Percentiles rank a stretch among this genome's conserved stretches.
These are phyloP conservation scores for Monopis laevigella DNA, from an alignment of 2,888 invertebrate genomes.

Conservation along the genomic window DNA sequence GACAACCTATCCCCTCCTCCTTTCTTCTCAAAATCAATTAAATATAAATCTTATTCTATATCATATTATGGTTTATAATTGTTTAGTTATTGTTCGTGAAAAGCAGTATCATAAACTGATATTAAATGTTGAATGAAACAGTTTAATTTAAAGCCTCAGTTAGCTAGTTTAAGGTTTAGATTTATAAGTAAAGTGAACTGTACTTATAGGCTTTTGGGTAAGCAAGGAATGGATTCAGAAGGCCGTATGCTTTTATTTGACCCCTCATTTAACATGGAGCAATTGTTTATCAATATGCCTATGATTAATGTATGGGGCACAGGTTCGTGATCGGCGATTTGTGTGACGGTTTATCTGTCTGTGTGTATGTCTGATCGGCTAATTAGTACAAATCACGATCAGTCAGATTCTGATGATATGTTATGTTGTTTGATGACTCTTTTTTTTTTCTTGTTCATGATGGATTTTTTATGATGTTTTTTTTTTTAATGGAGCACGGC, in stretches of 20 bases:
- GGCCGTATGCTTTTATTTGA: slow-evolving; percentile 29
- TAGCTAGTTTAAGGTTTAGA: no score
- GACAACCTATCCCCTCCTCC: slow-evolving; percentile 42
- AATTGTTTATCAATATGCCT: slow-evolving; percentile 63
- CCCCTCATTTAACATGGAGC: slow-evolving; percentile 63
- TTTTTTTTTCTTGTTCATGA: no score
- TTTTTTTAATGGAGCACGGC: no score
- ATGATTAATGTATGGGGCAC: slow-evolving; percentile 54
- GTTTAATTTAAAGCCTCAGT: neutral
- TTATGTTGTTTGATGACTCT: slow-evolving; percentile 41
- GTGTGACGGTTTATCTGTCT: no score
- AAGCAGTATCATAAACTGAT: slow-evolving; percentile 7
- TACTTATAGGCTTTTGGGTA: no score
- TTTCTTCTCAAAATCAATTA: slow-evolving; percentile 7
- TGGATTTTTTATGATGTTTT: no score
- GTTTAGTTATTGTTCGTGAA: neutral
- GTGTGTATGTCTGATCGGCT: neutral
- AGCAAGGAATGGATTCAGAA: neutral
- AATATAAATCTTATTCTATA: slow-evolving; percentile 10
- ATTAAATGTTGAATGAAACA: no score
- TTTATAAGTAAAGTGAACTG: no score
- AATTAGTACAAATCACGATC: slow-evolving; percentile 59
- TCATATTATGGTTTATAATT: neutral
- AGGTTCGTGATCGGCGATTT: slow-evolving; percentile 41
- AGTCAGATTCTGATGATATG: slow-evolving; percentile 36